Conservation (phyloP, 1,140 invertebrate genomes). For the Trissolcus basalis region DNA sequence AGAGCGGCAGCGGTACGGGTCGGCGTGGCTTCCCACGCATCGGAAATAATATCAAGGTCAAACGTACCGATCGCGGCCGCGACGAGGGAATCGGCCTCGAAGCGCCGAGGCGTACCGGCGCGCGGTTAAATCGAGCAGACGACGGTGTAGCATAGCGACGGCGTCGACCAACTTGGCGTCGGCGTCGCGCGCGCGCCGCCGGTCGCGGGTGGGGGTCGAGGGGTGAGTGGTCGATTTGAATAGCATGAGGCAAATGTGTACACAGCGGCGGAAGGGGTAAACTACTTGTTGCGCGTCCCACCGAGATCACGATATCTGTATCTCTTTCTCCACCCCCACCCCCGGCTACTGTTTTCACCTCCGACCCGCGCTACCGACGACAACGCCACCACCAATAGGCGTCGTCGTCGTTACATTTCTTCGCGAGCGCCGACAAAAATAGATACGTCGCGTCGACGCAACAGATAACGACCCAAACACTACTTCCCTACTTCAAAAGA, state of each 20-base stretch:
- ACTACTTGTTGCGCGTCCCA: conserved; percentile 64
- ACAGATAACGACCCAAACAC: conserved; percentile 68
- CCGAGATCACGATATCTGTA: conserved; percentile 22
- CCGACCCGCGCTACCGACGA: conserved; percentile 32
- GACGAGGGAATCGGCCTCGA: conserved; percentile 56
- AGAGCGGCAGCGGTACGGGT: background rate
- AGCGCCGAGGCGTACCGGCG: conserved; percentile 63
- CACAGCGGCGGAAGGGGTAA: conserved; percentile 56
- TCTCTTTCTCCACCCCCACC: conserved; percentile 13
- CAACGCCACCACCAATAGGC: conserved; percentile 46
- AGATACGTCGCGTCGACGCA: conserved; percentile 70
- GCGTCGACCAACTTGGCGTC: conserved; percentile 56
- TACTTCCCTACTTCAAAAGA: conserved; percentile 10
- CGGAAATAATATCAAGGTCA: conserved; percentile 46
- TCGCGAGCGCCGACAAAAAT: conserved; percentile 65
- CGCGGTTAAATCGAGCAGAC: conserved; percentile 70
- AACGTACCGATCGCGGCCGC: conserved; percentile 55
- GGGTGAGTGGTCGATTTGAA: conserved; percentile 49
- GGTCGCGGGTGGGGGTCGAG: conserved; percentile 7
- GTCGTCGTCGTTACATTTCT: conserved; percentile 34
- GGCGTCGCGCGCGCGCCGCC: conserved; percentile 13
- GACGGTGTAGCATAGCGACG: conserved; percentile 67
- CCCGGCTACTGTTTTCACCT: conserved; percentile 30
- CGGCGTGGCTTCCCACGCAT: conserved; percentile 27
- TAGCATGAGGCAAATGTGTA: conserved; percentile 63